Conservation (phyloP, 2,113 vertebrate genomes). For the Gavialis gangeticus region DNA sequence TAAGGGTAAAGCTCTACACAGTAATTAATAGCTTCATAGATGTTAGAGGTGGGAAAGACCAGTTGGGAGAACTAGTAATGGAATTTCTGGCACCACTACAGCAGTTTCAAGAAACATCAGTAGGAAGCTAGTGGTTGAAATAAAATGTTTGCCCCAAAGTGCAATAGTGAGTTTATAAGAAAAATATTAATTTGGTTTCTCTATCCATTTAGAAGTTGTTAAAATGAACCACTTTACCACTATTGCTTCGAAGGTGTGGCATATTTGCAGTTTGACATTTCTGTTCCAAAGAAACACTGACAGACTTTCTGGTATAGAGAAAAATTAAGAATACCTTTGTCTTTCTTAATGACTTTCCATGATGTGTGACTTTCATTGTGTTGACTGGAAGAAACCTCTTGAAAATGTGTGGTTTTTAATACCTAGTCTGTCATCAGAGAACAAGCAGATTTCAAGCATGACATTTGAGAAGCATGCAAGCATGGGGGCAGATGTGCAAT, state of each 20-base stretch:
- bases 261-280: not conserved
- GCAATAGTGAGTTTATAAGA: not conserved
- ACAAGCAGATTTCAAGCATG: not conserved
- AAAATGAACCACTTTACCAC: not conserved
- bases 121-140: not conserved
- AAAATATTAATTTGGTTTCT: not conserved
- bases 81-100: not conserved
- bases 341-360: not conserved
- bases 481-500: not conserved
- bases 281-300: slow-evolving; percentile 43
- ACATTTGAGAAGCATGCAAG: slow-evolving; percentile 3
- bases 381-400: not conserved
- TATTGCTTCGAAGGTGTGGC: not conserved
- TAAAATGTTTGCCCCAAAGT: not conserved
- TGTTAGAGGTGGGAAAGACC: not conserved
- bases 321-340: slow-evolving; percentile 41
- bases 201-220: not conserved
- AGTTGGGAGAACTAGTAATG: not conserved
- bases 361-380: not conserved
- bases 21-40: not conserved
- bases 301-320: slow-evolving; percentile 53
- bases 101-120: not conserved
- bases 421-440: not conserved
- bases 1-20: not conserved
- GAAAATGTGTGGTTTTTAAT: not conserved